Evolutionary conservation across 1,140 invertebrate species (phyloP).

Genomic region (Dendrolimus punctatus): DNA sequence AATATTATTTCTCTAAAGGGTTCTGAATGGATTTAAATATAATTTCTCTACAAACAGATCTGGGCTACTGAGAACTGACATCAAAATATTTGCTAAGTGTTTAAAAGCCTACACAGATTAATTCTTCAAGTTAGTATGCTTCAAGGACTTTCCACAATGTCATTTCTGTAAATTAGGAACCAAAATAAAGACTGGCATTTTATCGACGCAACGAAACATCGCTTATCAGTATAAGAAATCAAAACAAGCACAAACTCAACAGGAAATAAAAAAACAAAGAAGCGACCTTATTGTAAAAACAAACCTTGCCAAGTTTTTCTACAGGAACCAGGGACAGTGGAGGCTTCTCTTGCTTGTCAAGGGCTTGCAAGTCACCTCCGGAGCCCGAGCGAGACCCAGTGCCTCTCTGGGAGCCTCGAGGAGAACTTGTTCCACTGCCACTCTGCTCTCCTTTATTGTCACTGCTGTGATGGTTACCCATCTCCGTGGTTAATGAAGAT

Average conservation of each 20-base stretch:
- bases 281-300: conserved; percentile 13
- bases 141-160: too few species aligned
- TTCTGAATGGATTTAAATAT: too few species aligned
- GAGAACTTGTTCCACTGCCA: conserved; percentile 56
- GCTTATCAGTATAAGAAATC: conserved; percentile 12
- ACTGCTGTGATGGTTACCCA: conserved; percentile 62
- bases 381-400: conserved; percentile 73
- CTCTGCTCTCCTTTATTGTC: conserved; percentile 32
- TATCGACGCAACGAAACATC: too few species aligned
- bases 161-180: too few species aligned
- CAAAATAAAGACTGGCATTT: too few species aligned
- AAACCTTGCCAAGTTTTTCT: conserved; percentile 80
- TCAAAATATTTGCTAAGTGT: too few species aligned
- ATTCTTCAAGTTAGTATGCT: too few species aligned
- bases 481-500: conserved; percentile 13
- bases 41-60: too few species aligned
- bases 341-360: conserved; percentile 31
- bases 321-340: conserved; percentile 77
- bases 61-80: too few species aligned
- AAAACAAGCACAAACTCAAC: conserved; percentile 13
- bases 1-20: too few species aligned
- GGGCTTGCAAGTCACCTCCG: conserved; percentile 72
- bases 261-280: too few species aligned
- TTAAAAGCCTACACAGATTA: too few species aligned
- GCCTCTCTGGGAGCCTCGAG: conserved; percentile 60